A percentile compares a stretch with the other conserved stretches of the same genome.
phyloP scores from a whole-genome alignment of 2,113 vertebrate genomes.

The Gasterosteus aculeatus region DNA sequence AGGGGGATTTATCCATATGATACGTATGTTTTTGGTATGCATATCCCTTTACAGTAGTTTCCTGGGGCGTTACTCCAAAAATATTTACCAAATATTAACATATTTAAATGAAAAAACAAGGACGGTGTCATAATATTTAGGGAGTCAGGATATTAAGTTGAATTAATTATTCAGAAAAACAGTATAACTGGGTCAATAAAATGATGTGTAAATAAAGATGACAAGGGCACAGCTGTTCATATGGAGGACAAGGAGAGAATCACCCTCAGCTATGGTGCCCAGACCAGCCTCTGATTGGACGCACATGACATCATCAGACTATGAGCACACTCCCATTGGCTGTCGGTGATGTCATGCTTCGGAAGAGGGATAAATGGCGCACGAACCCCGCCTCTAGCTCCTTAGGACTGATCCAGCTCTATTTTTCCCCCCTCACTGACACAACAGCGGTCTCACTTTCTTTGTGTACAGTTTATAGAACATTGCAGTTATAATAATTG shows the following conservation, averaged over 20 bases:
- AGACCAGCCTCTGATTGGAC: conserved; percentile 70
- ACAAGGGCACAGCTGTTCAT: conserved; percentile 72
- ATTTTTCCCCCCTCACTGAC: conserved; percentile 7
- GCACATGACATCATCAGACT: conserved; percentile 79
- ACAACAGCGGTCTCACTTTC: conserved; percentile 37
- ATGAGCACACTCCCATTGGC: conserved; percentile 64
- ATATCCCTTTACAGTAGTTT: not conserved
- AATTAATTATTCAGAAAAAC: conserved; percentile 14
- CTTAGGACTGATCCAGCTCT: conserved; percentile 44
- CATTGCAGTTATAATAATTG: not conserved
- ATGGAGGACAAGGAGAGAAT: conserved; percentile 41
- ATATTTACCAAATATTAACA: not conserved
- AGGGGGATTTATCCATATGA: not conserved
- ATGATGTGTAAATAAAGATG: conserved; percentile 43
- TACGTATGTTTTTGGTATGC: not conserved
- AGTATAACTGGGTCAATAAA: conserved; percentile 58
- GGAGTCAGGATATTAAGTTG: not conserved
- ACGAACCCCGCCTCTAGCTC: conserved; percentile 50
- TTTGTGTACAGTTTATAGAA: conserved; percentile 56
- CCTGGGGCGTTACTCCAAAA: not conserved
- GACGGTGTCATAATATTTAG: not conserved
- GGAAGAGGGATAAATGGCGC: conserved; percentile 46
- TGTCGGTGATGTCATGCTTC: conserved; percentile 77
- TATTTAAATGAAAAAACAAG: not conserved
- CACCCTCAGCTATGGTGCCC: conserved; percentile 59